Evolutionary conservation across 2,113 vertebrate species (phyloP), one percentile per base, ranked within the genome.

Genomic region (Heterotis niloticus): DNA sequence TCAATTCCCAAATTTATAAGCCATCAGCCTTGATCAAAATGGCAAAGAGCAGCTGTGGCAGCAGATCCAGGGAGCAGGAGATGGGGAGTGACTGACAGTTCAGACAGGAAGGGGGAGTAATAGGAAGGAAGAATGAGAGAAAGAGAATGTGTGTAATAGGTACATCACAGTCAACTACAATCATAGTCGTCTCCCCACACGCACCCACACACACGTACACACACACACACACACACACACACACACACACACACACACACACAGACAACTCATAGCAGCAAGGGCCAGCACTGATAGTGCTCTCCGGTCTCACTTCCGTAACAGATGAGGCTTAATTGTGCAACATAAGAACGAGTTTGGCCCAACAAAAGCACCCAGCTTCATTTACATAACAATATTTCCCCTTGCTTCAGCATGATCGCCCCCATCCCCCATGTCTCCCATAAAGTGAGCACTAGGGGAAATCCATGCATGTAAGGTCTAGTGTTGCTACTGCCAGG

Each of bases 11-110:
- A 54, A 73, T 73, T 73, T 54, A 73, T 96, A 95, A 94, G 93
- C 95, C 95, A 96, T 97, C 97, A 96, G 93, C 94, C 93, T 92
- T 94, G 94, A 95, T 97, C 95, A 96, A 91, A 94, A 94, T 90
- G 90, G 92, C 89, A 91, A 88, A 87, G 89, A 90, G 91, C 93
- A 95, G 94, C 94, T 96, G 94, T 92, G 94, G 93, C 91, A 92
- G 84, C 88, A 44, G 91, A 85, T 75, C 79, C 29, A 79, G 68
- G 44, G 80, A 67, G 7, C 34, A 44, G 34, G 34, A 44, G 7
- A 44, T 44, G 34, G 34, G 34, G 34, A 74, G 67, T 18, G 77
- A 69, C 64, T 74, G 56, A 64, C 0, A 13, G 77, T 76, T 72
- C 77, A 60, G 28, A 29, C 26, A 57, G 62, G 18, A 0, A 51